These are phyloP conservation scores for Brachyrhaphis roseni DNA, from an alignment of 2,797 vertebrate species.

Conservation along the genomic window DNA sequence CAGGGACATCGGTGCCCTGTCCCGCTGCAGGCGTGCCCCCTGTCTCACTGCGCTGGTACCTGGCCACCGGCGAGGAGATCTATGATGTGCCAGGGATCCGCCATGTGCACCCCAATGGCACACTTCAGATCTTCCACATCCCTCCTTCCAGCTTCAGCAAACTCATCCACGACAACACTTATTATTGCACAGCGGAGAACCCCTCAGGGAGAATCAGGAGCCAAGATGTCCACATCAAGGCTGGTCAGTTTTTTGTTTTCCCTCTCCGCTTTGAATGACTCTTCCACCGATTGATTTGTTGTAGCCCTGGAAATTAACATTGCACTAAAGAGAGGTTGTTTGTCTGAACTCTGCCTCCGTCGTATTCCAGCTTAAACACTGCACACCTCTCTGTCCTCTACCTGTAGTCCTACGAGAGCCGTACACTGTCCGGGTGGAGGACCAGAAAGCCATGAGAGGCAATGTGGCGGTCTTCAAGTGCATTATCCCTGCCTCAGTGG, in stretches of 20 bases:
- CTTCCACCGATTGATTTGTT: constrained; percentile 4
- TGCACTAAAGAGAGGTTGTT: not conserved
- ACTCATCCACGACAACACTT: constrained; percentile 99
- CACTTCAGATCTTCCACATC: constrained; percentile 99
- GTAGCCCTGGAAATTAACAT: not conserved
- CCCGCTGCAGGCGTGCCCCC: constrained; percentile 94
- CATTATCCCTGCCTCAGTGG: constrained; percentile 99
- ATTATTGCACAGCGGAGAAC: constrained; percentile 99
- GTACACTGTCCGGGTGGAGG: constrained; percentile 99
- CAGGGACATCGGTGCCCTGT: constrained; percentile 97
- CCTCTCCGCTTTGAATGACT: not conserved
- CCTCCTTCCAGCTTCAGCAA: constrained; percentile 99
- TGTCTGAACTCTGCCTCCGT: not conserved
- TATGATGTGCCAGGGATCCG: constrained; percentile 99
- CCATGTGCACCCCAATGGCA: constrained; percentile 99
- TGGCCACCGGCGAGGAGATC: constrained; percentile 98
- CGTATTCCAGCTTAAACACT: constrained; percentile 8
- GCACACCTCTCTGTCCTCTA: constrained; percentile 36
- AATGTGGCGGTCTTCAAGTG: constrained; percentile 99
- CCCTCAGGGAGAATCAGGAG: constrained; percentile 99
- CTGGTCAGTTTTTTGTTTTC: constrained; percentile 84
- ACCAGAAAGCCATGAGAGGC: constrained; percentile 99
- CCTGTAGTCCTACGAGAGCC: constrained; percentile 97
- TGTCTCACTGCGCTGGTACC: constrained; percentile 98
- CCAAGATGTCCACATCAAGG: constrained; percentile 99